Conservation (phyloP, 1,140 invertebrate species). For the Magallana gigas region DNA sequence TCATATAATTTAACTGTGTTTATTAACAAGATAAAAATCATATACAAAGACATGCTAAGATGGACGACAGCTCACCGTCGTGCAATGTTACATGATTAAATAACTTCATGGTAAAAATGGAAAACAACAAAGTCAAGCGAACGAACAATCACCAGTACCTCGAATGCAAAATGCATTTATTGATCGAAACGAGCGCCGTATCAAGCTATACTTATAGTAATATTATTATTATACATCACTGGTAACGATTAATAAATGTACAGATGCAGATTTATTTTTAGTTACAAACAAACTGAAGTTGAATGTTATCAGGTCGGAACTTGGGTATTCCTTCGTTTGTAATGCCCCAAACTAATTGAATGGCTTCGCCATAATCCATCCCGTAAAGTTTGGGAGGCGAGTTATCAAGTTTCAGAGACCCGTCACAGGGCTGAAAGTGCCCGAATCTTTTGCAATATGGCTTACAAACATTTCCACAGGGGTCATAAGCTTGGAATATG, state of each 20-base stretch:
- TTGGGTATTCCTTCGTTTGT: conserved; percentile 44
- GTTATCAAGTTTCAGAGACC: conserved; percentile 62
- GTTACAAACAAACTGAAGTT: conserved; percentile 54
- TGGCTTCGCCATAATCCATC: conserved; percentile 53
- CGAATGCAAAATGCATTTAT: conserved; percentile 25
- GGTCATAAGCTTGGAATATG: conserved; percentile 67
- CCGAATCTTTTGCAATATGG: conserved; percentile 61
- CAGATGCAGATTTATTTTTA: neutral
- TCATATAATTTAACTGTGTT: neutral
- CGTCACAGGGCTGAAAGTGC: conserved; percentile 62
- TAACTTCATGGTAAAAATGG: neutral
- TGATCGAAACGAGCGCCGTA: conserved; percentile 4
- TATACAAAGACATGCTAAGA: neutral
- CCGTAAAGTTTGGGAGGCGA: conserved; percentile 48
- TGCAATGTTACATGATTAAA: neutral
- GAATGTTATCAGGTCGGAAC: conserved; percentile 47
- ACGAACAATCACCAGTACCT: conserved; percentile 32
- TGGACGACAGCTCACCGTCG: neutral
- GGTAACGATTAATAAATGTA: conserved; percentile 14
- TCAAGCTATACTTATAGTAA: neutral
- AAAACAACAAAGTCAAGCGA: neutral
- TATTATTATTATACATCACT: neutral
- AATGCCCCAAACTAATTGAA: conserved; percentile 48
- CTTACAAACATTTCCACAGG: conserved; percentile 71
- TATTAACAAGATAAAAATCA: conserved; percentile 2